Percentiles rank a stretch among this genome's conserved stretches.
phyloP scores from a whole-genome alignment of 2,113 vertebrate genomes.

The Leucopsar rothschildi region DNA sequence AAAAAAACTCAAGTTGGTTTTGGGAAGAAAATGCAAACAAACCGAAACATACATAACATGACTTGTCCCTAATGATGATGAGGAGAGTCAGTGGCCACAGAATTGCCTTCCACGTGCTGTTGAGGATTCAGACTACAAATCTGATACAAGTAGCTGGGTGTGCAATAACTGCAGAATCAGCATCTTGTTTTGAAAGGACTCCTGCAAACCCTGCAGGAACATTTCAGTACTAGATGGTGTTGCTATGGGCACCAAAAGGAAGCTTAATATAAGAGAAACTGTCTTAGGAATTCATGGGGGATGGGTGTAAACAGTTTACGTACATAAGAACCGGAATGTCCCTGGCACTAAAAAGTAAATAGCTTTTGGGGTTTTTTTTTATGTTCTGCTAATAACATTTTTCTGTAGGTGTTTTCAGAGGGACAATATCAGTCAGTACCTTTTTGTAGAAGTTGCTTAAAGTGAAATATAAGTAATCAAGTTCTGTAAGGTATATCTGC shows the following conservation, averaged over 20 bases:
- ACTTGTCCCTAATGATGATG: background rate
- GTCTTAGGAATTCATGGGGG: conserved; percentile 48
- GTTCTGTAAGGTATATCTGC: background rate
- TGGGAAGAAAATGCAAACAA: conserved; percentile 2
- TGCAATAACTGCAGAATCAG: conserved; percentile 64
- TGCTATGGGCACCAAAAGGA: conserved; percentile 71
- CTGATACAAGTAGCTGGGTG: conserved; percentile 24
- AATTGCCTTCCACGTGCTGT: background rate
- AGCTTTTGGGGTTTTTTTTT: background rate
- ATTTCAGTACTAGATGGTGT: conserved; percentile 64
- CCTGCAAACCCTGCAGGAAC: conserved; percentile 48
- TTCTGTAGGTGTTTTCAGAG: background rate
- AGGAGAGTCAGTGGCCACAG: background rate
- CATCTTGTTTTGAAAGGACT: conserved; percentile 65
- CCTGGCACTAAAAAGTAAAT: background rate
- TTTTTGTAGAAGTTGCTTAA: background rate
- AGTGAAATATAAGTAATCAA: background rate
- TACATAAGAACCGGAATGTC: background rate
- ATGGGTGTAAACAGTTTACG: conserved; percentile 35
- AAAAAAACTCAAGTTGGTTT: background rate
- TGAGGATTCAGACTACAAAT: background rate
- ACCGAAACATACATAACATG: background rate
- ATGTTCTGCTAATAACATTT: background rate
- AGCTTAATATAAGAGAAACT: conserved; percentile 31
- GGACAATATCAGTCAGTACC: background rate